Base-by-base conservation (phyloP, 2,113 vertebrate species). In the Caloenas nicobarica region DNA sequence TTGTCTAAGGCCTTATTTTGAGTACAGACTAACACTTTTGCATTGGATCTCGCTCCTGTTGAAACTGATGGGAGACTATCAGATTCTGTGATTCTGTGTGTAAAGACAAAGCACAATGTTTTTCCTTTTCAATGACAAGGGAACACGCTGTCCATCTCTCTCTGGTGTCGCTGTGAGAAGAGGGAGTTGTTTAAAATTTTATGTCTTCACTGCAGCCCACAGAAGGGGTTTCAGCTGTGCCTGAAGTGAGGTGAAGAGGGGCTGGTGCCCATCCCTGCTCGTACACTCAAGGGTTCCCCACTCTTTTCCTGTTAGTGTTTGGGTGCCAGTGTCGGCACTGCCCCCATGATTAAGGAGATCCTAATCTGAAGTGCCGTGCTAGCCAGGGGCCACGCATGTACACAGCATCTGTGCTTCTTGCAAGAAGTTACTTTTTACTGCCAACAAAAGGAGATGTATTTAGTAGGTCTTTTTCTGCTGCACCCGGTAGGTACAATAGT, bases 311-410 rank as follows among this genome's bases (percentile, higher is more conserved):
- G 0, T 34, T 26, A 26, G 31, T 10, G 19, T 28, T n/a, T 3
- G 28, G 25, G 34, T 69, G 40, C 7, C 14, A 4, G 13, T 34
- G 10, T 42, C 56, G 60, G 33, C 21, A 11, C 33, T 81, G 66
- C 50, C 44, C 28, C 38, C 13, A 5, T 4, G 33, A 14, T 71
- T 60, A 81, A 36, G 48, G 34, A 51, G 34, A 33, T 48, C 15
- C n/a, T 7, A 6, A 70, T 28, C 7, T 13, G 29, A 72, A 51
- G 24, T 25, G 56, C 26, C 14, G 17, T 16, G 44, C 24, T 24
- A 34, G 48, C 57, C 21, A 6, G 25, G 60, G 34, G 29, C 76
- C 7, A 1, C 0, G 8, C 23, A 7, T 0, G 4, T 11, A 10
- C 9, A 2, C 4, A 14, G 3, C 2, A 5, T 29, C 33, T 7